Conservation (phyloP, 2,113 vertebrate genomes). For the Gymnorhina tibicen region DNA sequence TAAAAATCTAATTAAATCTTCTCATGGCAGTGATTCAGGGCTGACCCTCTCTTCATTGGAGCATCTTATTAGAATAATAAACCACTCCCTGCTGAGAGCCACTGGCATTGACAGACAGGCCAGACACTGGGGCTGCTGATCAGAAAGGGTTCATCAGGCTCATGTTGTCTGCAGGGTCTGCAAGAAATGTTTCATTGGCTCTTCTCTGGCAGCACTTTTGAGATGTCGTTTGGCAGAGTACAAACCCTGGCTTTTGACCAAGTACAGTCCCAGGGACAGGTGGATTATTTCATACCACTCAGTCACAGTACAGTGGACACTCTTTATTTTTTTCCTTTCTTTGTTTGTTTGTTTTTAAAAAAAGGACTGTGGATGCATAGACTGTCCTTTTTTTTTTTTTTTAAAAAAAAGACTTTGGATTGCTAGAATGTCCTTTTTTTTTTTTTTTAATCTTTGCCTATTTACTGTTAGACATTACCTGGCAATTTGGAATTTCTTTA, state of each 20-base stretch:
- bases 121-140: neutral
- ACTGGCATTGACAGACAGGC: neutral
- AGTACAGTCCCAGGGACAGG: neutral
- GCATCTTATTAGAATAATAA: neutral
- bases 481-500: neutral
- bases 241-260: neutral
- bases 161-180: neutral
- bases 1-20: conserved; percentile 30
- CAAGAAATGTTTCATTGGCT: neutral
- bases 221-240: neutral
- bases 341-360: neutral
- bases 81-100: conserved; percentile 4
- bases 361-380: neutral
- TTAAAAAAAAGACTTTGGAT: too few relatives aligned
- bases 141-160: neutral
- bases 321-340: accelerated
- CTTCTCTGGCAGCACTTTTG: neutral
- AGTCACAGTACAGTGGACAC: neutral
- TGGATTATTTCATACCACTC: neutral
- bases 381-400: neutral
- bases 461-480: neutral
- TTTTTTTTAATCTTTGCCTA: neutral
- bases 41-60: conserved; percentile 6
- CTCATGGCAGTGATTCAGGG: neutral
- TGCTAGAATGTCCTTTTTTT: neutral